Base-by-base conservation (phyloP, 2,888 invertebrate genomes). In the Exephanes ischioxanthus region DNA sequence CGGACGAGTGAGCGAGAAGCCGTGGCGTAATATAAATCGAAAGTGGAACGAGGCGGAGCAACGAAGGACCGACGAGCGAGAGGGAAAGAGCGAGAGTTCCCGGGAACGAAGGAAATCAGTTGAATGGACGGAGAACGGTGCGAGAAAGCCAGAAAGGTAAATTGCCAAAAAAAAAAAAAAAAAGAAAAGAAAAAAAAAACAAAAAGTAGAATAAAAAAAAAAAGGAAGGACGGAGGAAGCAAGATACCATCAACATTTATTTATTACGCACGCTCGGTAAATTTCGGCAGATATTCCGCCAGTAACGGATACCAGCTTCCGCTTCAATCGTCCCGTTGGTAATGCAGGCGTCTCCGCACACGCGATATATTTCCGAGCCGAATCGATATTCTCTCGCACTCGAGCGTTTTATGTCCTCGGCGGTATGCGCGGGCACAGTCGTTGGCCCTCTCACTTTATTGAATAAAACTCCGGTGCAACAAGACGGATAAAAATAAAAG, bases 201-300 rank as follows among this genome's bases (percentile, higher is more conserved):
- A 71, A 75, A 71, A 80, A 58, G 68, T 70, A 0, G 45, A 4
- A 45, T 14, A 70, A 75, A 66, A 72, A 70, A 70, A 80, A 72
- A 71, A 33, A 58, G 37, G 77, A 78, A 66, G 33, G 78, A 70
- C 61, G 48, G 71, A 70, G 70, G 73, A 81, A 78, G 78, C 82
- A 73, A 76, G 76, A 73, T 76, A 76, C 75, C 83, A 86, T 87
- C 81, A 76, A 86, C 70, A 84, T 87, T 87, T 86, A 86, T 87
- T 86, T 87, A 84, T 87, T 84, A 80, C 86, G 58, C 76, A 83
- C 86, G 77, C 81, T 83, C 85, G 80, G 86, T 85, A 85, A 85
- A 85, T 83, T 87, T 78, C 82, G 78, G 68, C 70, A 61, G 81
- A 84, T 86, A 84, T 84, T 84, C 83, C 76, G 45, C 68, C 72